These are phyloP conservation scores for Listronotus oregonensis DNA, from an alignment of 1,140 invertebrate genomes.

Conservation along the genomic window DNA sequence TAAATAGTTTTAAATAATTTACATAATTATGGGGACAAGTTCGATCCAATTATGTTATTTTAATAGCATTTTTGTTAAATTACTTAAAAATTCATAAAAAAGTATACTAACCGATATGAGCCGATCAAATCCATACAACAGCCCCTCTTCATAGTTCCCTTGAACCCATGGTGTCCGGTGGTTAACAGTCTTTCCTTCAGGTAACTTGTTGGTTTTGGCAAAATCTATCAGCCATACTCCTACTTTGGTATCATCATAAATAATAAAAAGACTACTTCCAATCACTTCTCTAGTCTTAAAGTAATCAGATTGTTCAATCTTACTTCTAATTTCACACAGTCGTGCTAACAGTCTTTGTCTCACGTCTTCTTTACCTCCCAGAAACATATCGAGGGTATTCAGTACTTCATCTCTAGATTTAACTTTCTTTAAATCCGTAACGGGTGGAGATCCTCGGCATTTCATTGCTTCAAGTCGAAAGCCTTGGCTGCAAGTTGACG, in stretches of 20 bases:
- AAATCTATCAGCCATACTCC: constrained; percentile 97
- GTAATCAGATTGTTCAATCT: constrained; percentile 84
- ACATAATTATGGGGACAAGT: constrained; percentile 1
- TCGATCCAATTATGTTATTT: neutral
- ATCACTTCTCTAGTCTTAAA: constrained; percentile 92
- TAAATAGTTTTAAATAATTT: neutral
- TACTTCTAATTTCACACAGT: constrained; percentile 75
- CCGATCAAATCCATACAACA: constrained; percentile 88
- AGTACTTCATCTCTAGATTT: constrained; percentile 78
- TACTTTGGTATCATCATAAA: constrained; percentile 85
- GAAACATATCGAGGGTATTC: constrained; percentile 79
- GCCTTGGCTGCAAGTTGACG: constrained; percentile 88
- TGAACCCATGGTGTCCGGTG: constrained; percentile 81
- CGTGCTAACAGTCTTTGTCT: constrained; percentile 72
- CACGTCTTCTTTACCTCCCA: constrained; percentile 70
- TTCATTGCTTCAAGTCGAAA: constrained; percentile 97
- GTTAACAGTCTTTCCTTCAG: constrained; percentile 70
- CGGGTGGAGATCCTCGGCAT: constrained; percentile 71
- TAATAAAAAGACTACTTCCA: constrained; percentile 92
- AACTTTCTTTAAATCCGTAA: constrained; percentile 78
- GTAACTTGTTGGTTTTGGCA: constrained; percentile 84
- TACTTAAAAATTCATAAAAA: neutral
- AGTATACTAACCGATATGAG: constrained; percentile 64
- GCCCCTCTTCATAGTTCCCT: constrained; percentile 95
- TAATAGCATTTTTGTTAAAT: too few relatives aligned